Base-by-base conservation (phyloP, 2,888 invertebrate species). In the Euphydryas editha region DNA sequence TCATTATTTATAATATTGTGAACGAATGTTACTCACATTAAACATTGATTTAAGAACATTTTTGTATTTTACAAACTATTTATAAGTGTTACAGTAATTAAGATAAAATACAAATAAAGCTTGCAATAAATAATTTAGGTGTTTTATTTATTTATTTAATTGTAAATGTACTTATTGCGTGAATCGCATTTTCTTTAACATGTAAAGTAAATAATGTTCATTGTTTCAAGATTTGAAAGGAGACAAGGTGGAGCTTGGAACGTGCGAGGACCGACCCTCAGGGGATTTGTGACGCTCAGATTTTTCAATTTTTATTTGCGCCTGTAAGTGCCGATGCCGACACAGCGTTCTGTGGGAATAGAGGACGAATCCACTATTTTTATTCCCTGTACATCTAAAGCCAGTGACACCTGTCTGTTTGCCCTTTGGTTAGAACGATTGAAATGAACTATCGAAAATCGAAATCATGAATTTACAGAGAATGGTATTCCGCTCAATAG, bases 261-360 rank as follows among this genome's bases (percentile, higher is more conserved):
- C 91, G 91, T 92, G 92, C 83, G 82, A 79, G 75, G 72, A 68
- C 72, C 74, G 71, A 62, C 78, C 81, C 86, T 78, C 79, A 13
- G 76, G 88, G 90, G 92, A 91, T 91, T 91, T 90, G 82, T 73
- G 81, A 70, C 76, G 80, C 77, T 78, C 80, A 80, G 85, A 87
- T 88, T 90, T 91, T 90, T 86, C 86, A 87, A 90, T 90, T 90
- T 90, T 88, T 91, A 90, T 92, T 91, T 90, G 88, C 87, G 77
- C 79, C 78, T 83, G 86, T 89, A 90, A 91, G 89, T 89, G 88
- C 82, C 81, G 79, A 80, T 78, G 76, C 76, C 79, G 79, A 81
- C 81, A 79, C 71, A 72, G 69, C 73, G 69, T 73, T 74, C 69
- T 72, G 67, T 68, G 73, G 70, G 71, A 75, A 69, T 72, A 67